Evolutionary conservation across 2,113 vertebrate genomes (phyloP), one percentile per base, ranked within the genome.

Genomic region (Rhombomys opimus): DNA sequence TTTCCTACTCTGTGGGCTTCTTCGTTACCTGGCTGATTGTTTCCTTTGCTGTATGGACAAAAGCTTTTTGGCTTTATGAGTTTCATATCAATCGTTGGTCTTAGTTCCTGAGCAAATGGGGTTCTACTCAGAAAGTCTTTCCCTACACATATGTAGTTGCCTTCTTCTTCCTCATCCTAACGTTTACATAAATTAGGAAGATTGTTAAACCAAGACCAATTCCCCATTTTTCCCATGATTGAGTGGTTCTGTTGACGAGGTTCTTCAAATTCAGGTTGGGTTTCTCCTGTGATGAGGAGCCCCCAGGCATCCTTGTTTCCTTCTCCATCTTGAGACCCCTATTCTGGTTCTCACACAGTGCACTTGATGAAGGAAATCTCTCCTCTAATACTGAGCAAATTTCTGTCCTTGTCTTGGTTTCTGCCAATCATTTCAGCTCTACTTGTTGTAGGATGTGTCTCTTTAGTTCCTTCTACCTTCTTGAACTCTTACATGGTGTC

Each of bases 381-480:
- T 92, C 61, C 87, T 61, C 35, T 92, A 87, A 76, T 80, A 68
- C 32, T 75, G 70, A 95, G 32, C 59, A 95, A 50, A 84, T 76
- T 92, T 88, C 32, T 90, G 22, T 95, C 59, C 12, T 67, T 84
- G 35, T 5, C 59, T 22, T 86, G n/a, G 14, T 81, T 92, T 87
- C 67, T 90, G 59, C 7, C 32, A 73, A 59, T 46, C 80, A 63
- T 81, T 96, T 90, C 41, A 94, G 23, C 89, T 88, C 11, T 73
- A 15, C 15, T 70, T 65, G 65, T 97, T 50, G 41, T 85, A 70
- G 15, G 77, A 22, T 54, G 23, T 7, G 1, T 54, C 30, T 46
- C 81, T 88, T 75, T 23, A 89, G 59, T 2, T 27, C 4, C 27
- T 76, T 27, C n/a, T 25, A 20, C n/a, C 22, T 77, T n/a, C 22